A percentile compares a stretch with the other conserved stretches of the same genome.
Conservation (phyloP, 2,113 vertebrate species). For the Heterotis niloticus region DNA sequence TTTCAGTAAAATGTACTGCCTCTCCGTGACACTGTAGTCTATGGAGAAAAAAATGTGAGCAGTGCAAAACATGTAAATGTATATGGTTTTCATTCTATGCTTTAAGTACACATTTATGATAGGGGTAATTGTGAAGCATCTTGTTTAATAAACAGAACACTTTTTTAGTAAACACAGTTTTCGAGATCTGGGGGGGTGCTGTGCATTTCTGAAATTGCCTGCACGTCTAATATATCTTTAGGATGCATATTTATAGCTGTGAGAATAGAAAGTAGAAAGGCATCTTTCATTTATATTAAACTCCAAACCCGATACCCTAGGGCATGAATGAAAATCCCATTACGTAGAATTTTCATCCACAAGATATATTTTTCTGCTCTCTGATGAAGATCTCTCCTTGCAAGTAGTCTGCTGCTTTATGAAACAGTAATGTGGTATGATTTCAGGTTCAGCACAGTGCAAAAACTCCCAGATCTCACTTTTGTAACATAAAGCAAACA, state of each 20-base stretch:
- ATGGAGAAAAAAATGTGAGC: no score
- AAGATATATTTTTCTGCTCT: slow-evolving; percentile 15
- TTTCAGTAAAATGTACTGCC: no score
- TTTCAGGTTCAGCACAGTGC: not conserved
- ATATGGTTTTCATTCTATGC: no score
- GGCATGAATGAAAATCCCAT: slow-evolving; percentile 15
- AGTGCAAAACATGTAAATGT: no score
- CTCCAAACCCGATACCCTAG: not conserved
- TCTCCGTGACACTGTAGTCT: no score
- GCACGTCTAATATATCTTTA: not conserved
- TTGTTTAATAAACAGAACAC: no score
- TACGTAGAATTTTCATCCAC: not conserved
- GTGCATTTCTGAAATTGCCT: not conserved
- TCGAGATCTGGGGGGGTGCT: no score
- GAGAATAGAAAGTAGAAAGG: slow-evolving; percentile 3
- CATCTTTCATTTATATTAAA: slow-evolving; percentile 22
- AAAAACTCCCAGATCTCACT: not conserved
- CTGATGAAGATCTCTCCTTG: slow-evolving; percentile 4
- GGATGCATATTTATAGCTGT: not conserved
- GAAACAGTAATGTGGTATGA: not conserved
- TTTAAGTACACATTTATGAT: no score
- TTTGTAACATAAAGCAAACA: not conserved
- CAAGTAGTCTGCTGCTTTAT: not conserved
- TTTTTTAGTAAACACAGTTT: no score
- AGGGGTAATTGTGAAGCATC: no score